phyloP scores from a whole-genome alignment of 2,113 vertebrate genomes.

The Lepus europaeus region DNA sequence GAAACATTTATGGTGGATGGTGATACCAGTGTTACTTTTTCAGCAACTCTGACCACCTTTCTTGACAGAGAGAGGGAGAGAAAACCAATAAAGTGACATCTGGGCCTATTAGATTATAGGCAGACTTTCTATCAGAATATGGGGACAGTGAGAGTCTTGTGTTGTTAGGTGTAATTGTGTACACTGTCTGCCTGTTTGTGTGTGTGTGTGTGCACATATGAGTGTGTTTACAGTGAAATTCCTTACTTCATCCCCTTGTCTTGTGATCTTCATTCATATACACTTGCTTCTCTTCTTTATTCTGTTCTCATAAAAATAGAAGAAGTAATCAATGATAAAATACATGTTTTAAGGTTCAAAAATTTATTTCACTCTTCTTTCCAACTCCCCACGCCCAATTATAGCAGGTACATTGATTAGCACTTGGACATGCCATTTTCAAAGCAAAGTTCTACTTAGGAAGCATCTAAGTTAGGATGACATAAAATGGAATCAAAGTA shows the following conservation, averaged over 20 bases:
- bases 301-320: background rate
- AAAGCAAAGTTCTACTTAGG: background rate
- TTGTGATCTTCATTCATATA: background rate
- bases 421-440: background rate
- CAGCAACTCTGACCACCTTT: slow-evolving; percentile 16
- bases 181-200: background rate
- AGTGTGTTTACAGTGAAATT: background rate
- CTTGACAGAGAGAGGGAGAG: background rate
- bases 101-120: background rate
- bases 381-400: background rate
- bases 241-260: background rate
- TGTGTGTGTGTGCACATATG: background rate
- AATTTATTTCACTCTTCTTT: background rate
- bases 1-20: background rate
- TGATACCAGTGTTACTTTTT: background rate
- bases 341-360: background rate
- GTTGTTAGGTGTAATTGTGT: background rate
- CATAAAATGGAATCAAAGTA: background rate
- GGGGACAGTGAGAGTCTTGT: background rate
- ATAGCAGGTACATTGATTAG: background rate
- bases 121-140: background rate
- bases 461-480: background rate
- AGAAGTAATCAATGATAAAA: background rate
- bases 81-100: background rate
- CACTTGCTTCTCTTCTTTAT: slow-evolving; percentile 20